Evolutionary conservation across 2,113 vertebrate genomes (phyloP).

Genomic region (Rhabdornis inornatus): DNA sequence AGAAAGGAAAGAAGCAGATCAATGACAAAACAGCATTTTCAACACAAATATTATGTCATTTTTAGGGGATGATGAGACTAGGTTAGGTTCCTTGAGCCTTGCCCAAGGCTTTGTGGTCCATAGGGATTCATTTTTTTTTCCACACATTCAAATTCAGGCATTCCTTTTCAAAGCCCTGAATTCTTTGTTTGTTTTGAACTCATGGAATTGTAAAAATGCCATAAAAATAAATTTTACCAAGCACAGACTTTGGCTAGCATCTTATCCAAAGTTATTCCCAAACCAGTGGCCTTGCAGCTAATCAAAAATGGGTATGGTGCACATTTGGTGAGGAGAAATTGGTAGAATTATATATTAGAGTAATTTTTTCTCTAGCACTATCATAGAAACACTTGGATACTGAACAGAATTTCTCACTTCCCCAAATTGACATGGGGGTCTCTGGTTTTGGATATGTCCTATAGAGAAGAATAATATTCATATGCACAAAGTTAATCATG

Average conservation of each 20-base stretch:
- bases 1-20: background rate
- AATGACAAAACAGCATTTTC: background rate
- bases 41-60: background rate
- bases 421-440: background rate
- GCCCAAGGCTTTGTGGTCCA: background rate
- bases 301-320: background rate
- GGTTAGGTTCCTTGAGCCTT: background rate
- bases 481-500: background rate
- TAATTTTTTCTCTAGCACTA: background rate
- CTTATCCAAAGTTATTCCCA: background rate
- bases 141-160: background rate
- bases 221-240: background rate
- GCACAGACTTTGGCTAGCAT: background rate
- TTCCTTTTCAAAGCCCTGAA: background rate
- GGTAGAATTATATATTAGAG: background rate
- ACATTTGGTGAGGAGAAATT: background rate
- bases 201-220: background rate
- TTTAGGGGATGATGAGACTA: background rate
- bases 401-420: background rate
- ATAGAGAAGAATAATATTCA: background rate
- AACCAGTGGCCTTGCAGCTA: background rate
- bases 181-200: background rate
- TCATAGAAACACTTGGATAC: background rate
- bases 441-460: background rate
- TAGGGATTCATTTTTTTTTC: background rate